Percentiles rank a stretch among this genome's conserved stretches.
Evolutionary conservation across 2,797 vertebrate genomes (phyloP).

Genomic region (Amblyopsis hoosieri): DNA sequence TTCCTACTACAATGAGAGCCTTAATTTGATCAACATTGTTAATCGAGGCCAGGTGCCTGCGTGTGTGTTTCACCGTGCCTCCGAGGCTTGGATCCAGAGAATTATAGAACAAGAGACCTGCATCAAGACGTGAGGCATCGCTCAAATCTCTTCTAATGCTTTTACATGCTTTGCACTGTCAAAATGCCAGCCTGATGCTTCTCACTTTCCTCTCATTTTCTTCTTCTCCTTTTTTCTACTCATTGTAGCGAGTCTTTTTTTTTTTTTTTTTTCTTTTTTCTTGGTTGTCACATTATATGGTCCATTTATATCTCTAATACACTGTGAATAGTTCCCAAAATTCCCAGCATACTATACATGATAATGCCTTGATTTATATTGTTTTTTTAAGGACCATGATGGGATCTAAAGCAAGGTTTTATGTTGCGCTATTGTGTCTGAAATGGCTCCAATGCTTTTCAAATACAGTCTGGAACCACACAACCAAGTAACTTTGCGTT

Average conservation of each 20-base stretch:
- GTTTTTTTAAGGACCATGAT: background rate
- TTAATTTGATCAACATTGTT: conserved; percentile 31
- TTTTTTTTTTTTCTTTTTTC: too few species aligned
- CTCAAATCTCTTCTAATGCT: conserved; percentile 20
- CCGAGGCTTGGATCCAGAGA: conserved; percentile 18
- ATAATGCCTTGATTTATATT: background rate
- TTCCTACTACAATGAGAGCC: conserved; percentile 34
- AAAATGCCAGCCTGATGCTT: too few species aligned
- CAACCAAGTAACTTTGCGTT: too few species aligned
- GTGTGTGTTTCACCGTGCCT: conserved; percentile 21
- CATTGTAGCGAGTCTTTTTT: conserved; percentile 23
- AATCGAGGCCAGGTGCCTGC: conserved; percentile 21
- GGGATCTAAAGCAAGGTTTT: background rate
- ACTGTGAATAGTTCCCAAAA: background rate
- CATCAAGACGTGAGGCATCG: background rate
- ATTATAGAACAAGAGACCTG: conserved; percentile 12
- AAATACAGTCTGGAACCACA: background rate
- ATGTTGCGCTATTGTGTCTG: background rate
- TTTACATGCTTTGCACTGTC: conserved; percentile 11
- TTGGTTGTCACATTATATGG: background rate
- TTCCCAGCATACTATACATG: background rate
- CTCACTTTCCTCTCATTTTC: conserved; percentile 5
- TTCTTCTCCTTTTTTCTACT: background rate
- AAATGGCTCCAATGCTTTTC: background rate
- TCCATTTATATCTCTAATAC: background rate